phyloP scores from a whole-genome alignment of 2,797 vertebrate genomes.

The Chelmon rostratus region DNA sequence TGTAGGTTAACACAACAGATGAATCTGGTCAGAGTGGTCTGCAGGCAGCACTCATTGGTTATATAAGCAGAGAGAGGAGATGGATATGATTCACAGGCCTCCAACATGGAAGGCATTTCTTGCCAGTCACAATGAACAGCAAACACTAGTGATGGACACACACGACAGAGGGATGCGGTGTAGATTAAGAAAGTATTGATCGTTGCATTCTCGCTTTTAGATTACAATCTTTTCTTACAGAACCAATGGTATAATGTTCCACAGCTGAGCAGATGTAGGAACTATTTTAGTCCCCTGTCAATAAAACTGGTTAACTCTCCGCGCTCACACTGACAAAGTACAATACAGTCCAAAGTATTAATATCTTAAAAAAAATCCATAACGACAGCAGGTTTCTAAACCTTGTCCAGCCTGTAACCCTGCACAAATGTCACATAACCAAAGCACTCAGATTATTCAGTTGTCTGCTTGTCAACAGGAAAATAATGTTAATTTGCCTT shows the following conservation, averaged over 20 bases:
- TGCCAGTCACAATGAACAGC: slow-evolving; percentile 49
- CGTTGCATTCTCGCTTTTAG: neutral
- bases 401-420: neutral
- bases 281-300: slow-evolving; percentile 11
- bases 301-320: slow-evolving; percentile 16
- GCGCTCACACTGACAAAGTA: neutral
- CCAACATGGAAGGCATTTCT: slow-evolving; percentile 46
- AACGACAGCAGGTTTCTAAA: neutral
- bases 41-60: slow-evolving; percentile 64
- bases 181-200: slow-evolving; percentile 7
- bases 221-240: slow-evolving; percentile 6
- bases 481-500: neutral
- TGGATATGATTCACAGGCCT: slow-evolving; percentile 69
- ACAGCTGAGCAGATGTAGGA: neutral
- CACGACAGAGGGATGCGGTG: neutral
- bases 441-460: neutral
- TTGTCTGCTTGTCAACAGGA: neutral
- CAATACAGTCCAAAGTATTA: neutral
- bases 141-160: neutral
- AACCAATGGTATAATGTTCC: neutral
- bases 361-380: fast-evolving
- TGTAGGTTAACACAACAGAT: slow-evolving; percentile 65
- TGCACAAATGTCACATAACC: neutral
- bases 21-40: slow-evolving; percentile 53
- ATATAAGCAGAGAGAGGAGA: slow-evolving; percentile 70